phyloP scores from a whole-genome alignment of 2,113 vertebrate species.

The Phaethornis superciliosus region DNA sequence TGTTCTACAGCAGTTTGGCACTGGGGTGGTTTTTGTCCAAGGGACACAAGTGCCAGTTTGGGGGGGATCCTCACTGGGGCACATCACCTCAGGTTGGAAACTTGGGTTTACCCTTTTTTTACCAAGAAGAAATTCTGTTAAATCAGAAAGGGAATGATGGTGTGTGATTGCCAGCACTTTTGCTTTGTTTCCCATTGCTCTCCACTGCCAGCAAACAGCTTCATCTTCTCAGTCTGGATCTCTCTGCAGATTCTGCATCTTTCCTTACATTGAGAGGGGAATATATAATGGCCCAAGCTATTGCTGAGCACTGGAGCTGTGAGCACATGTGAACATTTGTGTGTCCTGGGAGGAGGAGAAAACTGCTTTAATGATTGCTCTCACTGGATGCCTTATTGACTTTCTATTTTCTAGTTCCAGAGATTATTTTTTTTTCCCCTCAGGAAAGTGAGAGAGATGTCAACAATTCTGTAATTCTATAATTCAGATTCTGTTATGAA shows the following conservation, averaged over 20 bases:
- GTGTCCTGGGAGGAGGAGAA: background rate
- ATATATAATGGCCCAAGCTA: background rate
- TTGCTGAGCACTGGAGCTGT: background rate
- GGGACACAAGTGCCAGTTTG: background rate
- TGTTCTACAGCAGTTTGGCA: fast-evolving
- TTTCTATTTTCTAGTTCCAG: background rate
- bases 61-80: background rate
- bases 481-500: background rate
- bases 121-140: background rate
- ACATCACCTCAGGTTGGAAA: background rate
- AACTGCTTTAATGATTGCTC: background rate
- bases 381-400: background rate
- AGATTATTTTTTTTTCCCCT: background rate
- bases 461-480: background rate
- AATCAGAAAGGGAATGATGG: background rate
- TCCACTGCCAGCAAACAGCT: background rate
- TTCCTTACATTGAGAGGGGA: background rate
- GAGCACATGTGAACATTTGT: background rate
- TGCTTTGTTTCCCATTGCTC: background rate
- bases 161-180: background rate
- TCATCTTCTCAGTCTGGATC: background rate
- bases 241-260: background rate
- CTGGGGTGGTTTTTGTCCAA: background rate
- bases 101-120: background rate
- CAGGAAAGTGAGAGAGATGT: background rate